Base-by-base conservation (phyloP, 2,113 vertebrate genomes). In the Oncorhynchus keta region DNA sequence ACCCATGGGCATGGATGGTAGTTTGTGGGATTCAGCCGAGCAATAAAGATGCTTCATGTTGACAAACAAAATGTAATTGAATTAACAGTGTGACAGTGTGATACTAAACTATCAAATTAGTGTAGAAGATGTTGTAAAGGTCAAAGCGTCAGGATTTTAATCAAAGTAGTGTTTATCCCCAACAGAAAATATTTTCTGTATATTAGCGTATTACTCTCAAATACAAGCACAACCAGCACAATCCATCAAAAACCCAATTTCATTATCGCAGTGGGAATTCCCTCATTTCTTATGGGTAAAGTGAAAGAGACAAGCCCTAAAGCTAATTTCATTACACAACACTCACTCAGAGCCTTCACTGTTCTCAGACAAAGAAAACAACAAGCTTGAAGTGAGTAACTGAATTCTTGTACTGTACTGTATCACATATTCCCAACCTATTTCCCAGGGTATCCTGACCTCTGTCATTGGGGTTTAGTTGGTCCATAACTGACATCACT, bases 1-100 rank as follows among this genome's bases (percentile, higher is more conserved):
- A 83, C 76, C 76, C 79, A 80, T 39, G 67, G 68, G 35, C 26
- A 77, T 68, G 66, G 72, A 84, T 77, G 71, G 22, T 35, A 59
- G 74, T 75, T 48, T 45, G 26, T 45, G 69, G 64, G 76, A 69
- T 24, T 67, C 70, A 57, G 20, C 73, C 22, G 49, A 72, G 76
- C 26, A 75, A 78, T 65, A 70, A 70, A 74, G 35, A 79, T 77
- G 49, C 65, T 68, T 68, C 28, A n/a, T 9, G 18, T 39, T 32
- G 67, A 68, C 26, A 67, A 68, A 39, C 67, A 20, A n/a, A 35
- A 35, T 20, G 67, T 62, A 24, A 22, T 62, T 7, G 2, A 62
- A 22, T 24, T 62, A 20, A 62, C 59, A 57, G 51, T 18, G 51
- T 16, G 55, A 57, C 16, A 24, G n/a, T 9, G 2, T 22, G 6